Evolutionary conservation across 2,888 invertebrate species (phyloP).

Genomic region (Acanthoscelides obtectus): DNA sequence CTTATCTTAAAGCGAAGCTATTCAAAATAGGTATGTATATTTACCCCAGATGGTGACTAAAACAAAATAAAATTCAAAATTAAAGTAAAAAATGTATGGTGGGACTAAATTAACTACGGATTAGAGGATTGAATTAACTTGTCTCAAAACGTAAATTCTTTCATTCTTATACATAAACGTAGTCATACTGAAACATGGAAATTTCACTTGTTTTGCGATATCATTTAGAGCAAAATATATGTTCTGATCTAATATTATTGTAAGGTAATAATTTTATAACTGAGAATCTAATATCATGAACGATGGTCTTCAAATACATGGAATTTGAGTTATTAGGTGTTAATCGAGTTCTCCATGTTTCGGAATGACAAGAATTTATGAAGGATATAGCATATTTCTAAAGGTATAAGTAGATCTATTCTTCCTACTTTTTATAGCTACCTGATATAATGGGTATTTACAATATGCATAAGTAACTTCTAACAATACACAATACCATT

Average conservation of each 20-base stretch:
- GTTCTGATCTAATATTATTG: too few relatives aligned
- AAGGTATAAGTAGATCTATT: not conserved
- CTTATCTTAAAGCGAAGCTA: conserved; percentile 22
- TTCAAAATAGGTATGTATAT: conserved; percentile 27
- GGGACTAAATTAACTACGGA: not conserved
- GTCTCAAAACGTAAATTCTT: not conserved
- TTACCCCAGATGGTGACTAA: conserved; percentile 30
- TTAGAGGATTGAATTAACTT: not conserved
- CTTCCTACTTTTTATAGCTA: not conserved
- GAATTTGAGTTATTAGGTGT: too few relatives aligned
- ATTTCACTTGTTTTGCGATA: not conserved
- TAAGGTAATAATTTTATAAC: too few relatives aligned
- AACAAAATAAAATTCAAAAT: conserved; percentile 23
- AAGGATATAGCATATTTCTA: not conserved
- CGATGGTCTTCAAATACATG: too few relatives aligned
- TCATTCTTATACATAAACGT: not conserved
- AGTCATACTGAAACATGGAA: not conserved
- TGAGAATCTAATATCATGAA: too few relatives aligned
- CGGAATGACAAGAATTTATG: not conserved
- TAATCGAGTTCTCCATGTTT: not conserved
- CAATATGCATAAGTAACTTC: not conserved
- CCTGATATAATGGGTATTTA: not conserved
- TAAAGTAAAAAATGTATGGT: conserved; percentile 13
- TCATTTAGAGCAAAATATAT: too few relatives aligned
- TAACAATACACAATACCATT: too few relatives aligned